Evolutionary conservation across 1,140 invertebrate genomes (phyloP).

Genomic region (Radopholus similis): DNA sequence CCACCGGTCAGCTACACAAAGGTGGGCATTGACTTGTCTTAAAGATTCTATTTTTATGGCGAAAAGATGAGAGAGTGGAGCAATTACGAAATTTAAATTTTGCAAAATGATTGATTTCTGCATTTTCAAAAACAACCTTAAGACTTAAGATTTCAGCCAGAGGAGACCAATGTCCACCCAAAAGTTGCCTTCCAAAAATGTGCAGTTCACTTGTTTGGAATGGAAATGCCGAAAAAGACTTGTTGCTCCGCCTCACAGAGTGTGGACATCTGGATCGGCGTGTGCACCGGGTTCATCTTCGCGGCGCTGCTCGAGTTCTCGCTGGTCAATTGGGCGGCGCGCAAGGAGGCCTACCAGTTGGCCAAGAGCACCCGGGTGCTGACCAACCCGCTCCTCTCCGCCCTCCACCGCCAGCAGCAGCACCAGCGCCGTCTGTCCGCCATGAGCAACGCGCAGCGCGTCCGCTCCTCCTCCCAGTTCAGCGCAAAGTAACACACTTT

Average conservation of each 20-base stretch:
- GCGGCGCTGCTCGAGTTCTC: constrained; percentile 90
- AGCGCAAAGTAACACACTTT: no score
- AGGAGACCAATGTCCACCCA: no score
- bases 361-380: constrained; percentile 64
- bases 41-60: no score
- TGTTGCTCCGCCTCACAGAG: constrained; percentile 60
- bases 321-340: constrained; percentile 88
- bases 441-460: not conserved
- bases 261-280: constrained; percentile 94
- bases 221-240: no score
- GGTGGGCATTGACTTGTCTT: no score
- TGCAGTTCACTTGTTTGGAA: no score
- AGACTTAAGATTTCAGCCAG: no score
- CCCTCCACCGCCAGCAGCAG: not conserved
- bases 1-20: constrained; percentile 95
- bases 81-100: no score
- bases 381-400: constrained; percentile 18
- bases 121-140: no score
- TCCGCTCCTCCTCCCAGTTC: constrained; percentile 1
- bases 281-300: constrained; percentile 90
- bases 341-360: constrained; percentile 72
- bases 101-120: no score
- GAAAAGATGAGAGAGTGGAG: no score
- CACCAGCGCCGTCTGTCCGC: not conserved
- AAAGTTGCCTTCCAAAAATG: no score